Evolutionary conservation across 2,797 vertebrate genomes (phyloP).

Genomic region (Lateolabrax maculatus): DNA sequence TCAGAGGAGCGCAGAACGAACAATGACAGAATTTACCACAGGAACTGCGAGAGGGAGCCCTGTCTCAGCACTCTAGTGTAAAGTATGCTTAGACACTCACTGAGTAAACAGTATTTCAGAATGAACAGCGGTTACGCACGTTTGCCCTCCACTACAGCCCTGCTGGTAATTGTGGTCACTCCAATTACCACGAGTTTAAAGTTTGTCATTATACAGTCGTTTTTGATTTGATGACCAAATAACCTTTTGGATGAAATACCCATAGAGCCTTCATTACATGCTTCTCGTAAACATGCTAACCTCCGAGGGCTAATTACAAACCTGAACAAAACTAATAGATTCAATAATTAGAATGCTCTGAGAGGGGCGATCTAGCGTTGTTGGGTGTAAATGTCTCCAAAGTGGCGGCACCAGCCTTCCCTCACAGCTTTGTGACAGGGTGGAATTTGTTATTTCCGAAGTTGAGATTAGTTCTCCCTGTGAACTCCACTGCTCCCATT

Average conservation of each 20-base stretch:
- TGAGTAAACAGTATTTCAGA: neutral
- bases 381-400: conserved; percentile 57
- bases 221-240: conserved; percentile 55
- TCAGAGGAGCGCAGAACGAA: neutral
- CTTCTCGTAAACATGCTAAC: conserved; percentile 49
- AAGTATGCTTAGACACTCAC: neutral
- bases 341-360: conserved; percentile 61
- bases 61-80: neutral
- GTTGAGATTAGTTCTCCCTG: conserved; percentile 80
- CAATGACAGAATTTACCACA: neutral
- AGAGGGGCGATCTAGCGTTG: conserved; percentile 13
- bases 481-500: conserved; percentile 79
- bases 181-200: conserved; percentile 45
- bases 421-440: conserved; percentile 53
- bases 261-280: conserved; percentile 27
- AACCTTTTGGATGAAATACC: conserved; percentile 65
- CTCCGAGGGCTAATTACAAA: conserved; percentile 74
- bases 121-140: neutral
- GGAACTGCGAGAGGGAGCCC: neutral
- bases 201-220: conserved; percentile 34
- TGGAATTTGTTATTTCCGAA: conserved; percentile 75
- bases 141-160: neutral
- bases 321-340: conserved; percentile 69
- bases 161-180: conserved; percentile 21
- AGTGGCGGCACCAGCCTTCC: conserved; percentile 39